phyloP scores from a whole-genome alignment of 2,888 invertebrate species.

The Chesias legatella region DNA sequence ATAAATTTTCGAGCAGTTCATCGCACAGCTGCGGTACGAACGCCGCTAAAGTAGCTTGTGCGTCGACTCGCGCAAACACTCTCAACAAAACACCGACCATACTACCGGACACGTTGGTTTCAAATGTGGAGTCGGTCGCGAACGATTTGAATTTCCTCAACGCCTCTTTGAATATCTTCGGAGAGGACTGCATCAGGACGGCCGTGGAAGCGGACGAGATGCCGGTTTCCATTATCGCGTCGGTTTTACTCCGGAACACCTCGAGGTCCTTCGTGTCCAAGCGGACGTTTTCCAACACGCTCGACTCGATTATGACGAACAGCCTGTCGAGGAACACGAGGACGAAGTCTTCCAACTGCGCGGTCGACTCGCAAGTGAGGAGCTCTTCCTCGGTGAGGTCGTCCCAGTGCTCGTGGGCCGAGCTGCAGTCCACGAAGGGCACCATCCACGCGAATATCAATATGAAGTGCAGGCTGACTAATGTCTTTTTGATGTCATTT shows the following conservation, averaged over 20 bases:
- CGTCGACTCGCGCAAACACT: constrained; percentile 83
- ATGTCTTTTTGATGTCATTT: constrained; percentile 89
- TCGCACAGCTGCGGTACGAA: constrained; percentile 87
- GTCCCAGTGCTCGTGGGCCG: constrained; percentile 83
- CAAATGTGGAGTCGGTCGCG: constrained; percentile 87
- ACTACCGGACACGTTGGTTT: constrained; percentile 90
- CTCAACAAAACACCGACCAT: constrained; percentile 87
- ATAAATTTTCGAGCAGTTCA: constrained; percentile 81
- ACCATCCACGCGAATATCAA: constrained; percentile 88
- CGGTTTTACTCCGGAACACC: constrained; percentile 83
- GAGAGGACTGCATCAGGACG: constrained; percentile 87
- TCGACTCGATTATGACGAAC: constrained; percentile 86
- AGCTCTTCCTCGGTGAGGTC: constrained; percentile 90
- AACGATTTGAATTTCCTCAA: constrained; percentile 88
- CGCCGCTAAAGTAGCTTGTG: constrained; percentile 84
- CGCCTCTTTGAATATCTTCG: constrained; percentile 82
- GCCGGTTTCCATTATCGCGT: constrained; percentile 85
- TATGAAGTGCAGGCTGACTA: constrained; percentile 89
- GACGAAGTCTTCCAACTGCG: constrained; percentile 94
- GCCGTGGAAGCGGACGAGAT: constrained; percentile 84
- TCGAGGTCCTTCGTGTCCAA: constrained; percentile 82
- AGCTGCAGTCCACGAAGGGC: constrained; percentile 92
- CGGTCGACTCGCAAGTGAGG: constrained; percentile 88
- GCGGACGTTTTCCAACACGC: constrained; percentile 84
- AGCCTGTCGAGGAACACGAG: constrained; percentile 90